phyloP scores from a whole-genome alignment of 2,888 invertebrate species.

The Diplolepis rosae region DNA sequence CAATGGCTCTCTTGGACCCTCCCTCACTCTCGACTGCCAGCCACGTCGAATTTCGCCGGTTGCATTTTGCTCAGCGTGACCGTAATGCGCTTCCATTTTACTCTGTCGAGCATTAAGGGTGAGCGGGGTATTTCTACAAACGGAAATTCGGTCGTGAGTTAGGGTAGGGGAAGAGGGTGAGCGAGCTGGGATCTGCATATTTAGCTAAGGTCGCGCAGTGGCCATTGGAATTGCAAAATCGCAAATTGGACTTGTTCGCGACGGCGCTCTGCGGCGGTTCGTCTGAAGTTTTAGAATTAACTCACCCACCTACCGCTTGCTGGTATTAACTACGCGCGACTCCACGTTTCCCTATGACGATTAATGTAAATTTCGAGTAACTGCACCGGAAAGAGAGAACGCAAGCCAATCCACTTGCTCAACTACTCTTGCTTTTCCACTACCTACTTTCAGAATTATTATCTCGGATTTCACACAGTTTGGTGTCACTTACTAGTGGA shows the following conservation, averaged over 20 bases:
- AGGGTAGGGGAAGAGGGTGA: too few relatives aligned
- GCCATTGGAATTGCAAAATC: slow-evolving; percentile 74
- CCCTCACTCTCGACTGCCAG: slow-evolving; percentile 31
- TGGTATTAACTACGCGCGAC: slow-evolving; percentile 42
- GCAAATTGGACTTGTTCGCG: slow-evolving; percentile 72
- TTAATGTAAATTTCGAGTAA: slow-evolving; percentile 56
- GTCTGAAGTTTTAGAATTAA: slow-evolving; percentile 63
- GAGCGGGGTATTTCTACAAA: slow-evolving; percentile 41
- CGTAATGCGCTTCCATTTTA: slow-evolving; percentile 48
- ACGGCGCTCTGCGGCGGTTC: slow-evolving; percentile 48
- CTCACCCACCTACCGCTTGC: slow-evolving; percentile 47
- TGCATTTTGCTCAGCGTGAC: slow-evolving; percentile 31
- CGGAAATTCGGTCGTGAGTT: slow-evolving; percentile 47
- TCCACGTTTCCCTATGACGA: slow-evolving; percentile 46
- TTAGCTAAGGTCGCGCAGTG: slow-evolving; percentile 68
- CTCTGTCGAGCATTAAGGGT: slow-evolving; percentile 37
- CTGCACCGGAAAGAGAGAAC: slow-evolving; percentile 47
- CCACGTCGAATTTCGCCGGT: slow-evolving; percentile 28
- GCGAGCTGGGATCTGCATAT: slow-evolving; percentile 68
- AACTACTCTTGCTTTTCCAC: slow-evolving; percentile 15
- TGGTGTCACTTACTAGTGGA: not conserved
- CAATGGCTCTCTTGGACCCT: slow-evolving; percentile 49
- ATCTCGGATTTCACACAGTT: not conserved
- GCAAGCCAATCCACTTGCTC: slow-evolving; percentile 2
- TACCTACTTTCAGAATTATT: not conserved